Conservation (phyloP, 1,140 invertebrate species). For the Acromyrmex echinatior region DNA sequence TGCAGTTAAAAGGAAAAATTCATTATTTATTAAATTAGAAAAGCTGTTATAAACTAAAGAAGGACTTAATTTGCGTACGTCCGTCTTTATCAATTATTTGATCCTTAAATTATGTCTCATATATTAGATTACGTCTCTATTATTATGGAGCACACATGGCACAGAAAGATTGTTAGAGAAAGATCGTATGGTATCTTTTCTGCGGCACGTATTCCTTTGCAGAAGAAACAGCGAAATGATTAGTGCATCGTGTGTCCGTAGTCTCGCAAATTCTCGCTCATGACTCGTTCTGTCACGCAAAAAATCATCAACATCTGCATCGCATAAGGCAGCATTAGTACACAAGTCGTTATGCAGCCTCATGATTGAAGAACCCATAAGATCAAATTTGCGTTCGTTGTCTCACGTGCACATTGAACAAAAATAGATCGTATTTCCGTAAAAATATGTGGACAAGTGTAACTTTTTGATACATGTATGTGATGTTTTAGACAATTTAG, state of each 20-base stretch:
- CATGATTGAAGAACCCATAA: conserved; percentile 43
- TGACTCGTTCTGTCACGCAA: conserved; percentile 73
- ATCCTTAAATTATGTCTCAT: not conserved
- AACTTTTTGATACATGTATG: conserved; percentile 1
- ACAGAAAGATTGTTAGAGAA: conserved; percentile 10
- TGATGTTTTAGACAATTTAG: not conserved
- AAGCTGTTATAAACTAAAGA: not conserved
- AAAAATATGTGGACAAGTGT: conserved; percentile 1
- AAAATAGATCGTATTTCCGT: conserved; percentile 45
- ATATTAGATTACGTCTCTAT: not conserved
- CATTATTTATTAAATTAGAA: not conserved
- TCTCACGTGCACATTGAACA: conserved; percentile 7
- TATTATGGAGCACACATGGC: not conserved
- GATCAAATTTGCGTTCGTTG: conserved; percentile 49
- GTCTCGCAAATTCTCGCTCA: conserved; percentile 52
- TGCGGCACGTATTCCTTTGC: not conserved
- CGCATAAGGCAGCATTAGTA: conserved; percentile 70
- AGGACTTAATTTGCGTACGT: not conserved
- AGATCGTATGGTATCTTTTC: not conserved
- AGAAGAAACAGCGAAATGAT: conserved; percentile 19
- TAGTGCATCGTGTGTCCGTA: conserved; percentile 5
- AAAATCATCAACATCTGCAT: conserved; percentile 79
- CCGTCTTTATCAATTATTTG: not conserved
- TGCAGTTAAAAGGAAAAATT: not conserved
- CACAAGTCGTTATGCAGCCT: not conserved